These are phyloP conservation scores for Erythrolamprus reginae DNA, from an alignment of 2,113 vertebrate species.

Conservation along the genomic window DNA sequence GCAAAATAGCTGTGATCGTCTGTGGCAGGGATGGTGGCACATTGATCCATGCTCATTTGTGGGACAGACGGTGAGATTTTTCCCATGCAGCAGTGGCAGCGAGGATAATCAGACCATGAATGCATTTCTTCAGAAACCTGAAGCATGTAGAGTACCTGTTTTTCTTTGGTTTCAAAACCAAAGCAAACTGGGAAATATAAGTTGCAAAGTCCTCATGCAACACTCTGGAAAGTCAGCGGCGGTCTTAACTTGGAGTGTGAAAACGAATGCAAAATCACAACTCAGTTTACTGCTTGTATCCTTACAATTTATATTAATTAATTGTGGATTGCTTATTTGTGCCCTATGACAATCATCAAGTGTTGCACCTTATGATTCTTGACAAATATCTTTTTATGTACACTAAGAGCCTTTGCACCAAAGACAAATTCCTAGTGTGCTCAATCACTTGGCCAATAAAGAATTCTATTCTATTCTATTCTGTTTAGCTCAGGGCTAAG, in stretches of 20 bases:
- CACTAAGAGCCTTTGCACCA: too few species aligned
- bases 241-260: background rate
- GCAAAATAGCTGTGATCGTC: background rate
- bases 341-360: too few species aligned
- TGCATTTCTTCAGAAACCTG: background rate
- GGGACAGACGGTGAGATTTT: background rate
- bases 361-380: too few species aligned
- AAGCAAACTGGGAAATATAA: background rate
- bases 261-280: background rate
- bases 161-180: background rate
- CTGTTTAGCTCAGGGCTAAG: background rate
- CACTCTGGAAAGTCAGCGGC: background rate
- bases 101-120: background rate
- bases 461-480: too few species aligned
- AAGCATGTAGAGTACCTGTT: background rate
- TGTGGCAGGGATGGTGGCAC: background rate
- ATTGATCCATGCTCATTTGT: background rate
- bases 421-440: too few species aligned
- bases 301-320: too few species aligned
- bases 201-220: too few species aligned
- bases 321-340: too few species aligned
- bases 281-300: background rate
- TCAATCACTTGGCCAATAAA: too few species aligned
- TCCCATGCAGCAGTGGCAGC: background rate
- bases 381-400: too few species aligned